These are phyloP conservation scores for Cervus canadensis DNA, from an alignment of 2,113 vertebrate genomes.

Conservation along the genomic window DNA sequence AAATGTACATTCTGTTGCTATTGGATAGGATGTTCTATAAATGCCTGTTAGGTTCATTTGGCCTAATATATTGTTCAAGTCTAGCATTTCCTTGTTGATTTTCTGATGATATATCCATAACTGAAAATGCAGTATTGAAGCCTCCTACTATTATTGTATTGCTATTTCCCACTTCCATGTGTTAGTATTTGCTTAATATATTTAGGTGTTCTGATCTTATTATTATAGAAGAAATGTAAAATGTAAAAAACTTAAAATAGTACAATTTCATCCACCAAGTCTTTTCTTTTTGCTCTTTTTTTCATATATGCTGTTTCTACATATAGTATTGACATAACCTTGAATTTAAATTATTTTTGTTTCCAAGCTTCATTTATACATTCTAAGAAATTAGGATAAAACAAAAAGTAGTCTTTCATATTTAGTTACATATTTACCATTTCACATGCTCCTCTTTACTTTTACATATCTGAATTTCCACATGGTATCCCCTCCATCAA, in stretches of 20 bases:
- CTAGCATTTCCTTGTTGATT: background rate
- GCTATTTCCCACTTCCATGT: background rate
- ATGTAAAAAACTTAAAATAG: background rate
- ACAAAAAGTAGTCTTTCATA: background rate
- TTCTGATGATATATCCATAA: background rate
- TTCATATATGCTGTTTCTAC: background rate
- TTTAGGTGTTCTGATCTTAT: background rate
- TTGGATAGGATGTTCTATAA: background rate
- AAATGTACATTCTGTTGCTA: background rate
- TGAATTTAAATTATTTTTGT: background rate
- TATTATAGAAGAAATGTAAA: background rate
- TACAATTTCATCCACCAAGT: background rate
- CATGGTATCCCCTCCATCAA: background rate
- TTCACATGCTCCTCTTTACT: background rate
- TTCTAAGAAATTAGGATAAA: background rate
- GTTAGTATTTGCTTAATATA: background rate
- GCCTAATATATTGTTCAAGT: background rate
- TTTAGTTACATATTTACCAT: background rate
- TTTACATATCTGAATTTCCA: background rate
- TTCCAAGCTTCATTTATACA: background rate
- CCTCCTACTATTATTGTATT: background rate
- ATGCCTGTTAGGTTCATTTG: background rate
- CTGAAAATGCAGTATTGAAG: background rate
- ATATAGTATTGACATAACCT: background rate
- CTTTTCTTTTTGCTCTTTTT: background rate